Evolutionary conservation across 2,888 invertebrate species (phyloP), one percentile per base, ranked within the genome.

Genomic region (Agrypnus murinus): DNA sequence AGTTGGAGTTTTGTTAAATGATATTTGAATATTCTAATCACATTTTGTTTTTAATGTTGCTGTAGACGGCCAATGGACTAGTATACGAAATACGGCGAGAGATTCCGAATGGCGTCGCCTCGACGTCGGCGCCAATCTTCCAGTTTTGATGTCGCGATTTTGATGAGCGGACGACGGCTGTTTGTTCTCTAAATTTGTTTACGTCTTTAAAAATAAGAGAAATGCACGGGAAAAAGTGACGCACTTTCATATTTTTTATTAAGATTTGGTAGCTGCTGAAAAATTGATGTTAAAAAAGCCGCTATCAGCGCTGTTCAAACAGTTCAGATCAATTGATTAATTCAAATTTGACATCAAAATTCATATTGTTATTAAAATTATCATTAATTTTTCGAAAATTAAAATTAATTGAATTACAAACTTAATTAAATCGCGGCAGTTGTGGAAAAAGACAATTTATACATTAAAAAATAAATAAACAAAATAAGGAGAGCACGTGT

Each of bases 61-160:
- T 74, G 25, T 69, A 55, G 71, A 67, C 73, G 73, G 55, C 75
- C 70, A 63, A 71, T 65, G 63, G 45, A 36, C 40, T 48, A 45
- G 58, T 46, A 40, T 64, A 64, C 76, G 78, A 76, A 75, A 74
- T 60, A 65, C 58, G 40, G 75, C 80, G 80, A 79, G 69, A 65
- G 69, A 73, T 71, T 64, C 76, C 80, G 81, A 81, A 62, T 72
- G 74, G 77, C 77, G 77, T 78, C 80, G 79, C 73, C 76, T 73
- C 68, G 77, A 76, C 81, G 82, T 73, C 73, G 73, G 78, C 81
- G 80, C 79, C 80, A 77, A 76, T 77, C 74, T 77, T 80, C 79
- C 80, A 81, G 80, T 81, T 78, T 77, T 75, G 58, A 73, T 66
- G 70, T 67, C 64, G 73, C 73, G 66, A 73, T 68, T 72, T 72